Base-by-base conservation (phyloP, 2,797 vertebrate species). In the Atherinosoma microstoma region DNA sequence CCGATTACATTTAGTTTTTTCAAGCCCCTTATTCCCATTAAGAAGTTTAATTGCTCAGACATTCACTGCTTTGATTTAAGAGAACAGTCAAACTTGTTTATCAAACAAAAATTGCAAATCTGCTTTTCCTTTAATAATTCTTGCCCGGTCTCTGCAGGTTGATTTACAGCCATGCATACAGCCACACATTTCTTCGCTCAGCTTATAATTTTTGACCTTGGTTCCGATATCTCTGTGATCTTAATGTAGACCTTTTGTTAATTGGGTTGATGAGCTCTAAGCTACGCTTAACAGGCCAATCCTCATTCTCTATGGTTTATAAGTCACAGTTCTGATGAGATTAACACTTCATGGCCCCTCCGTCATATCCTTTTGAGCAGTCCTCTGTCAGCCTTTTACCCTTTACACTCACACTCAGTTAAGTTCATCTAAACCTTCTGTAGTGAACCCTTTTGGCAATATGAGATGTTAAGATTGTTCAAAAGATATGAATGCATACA, bases 281-380 rank as follows among this genome's bases (percentile, higher is more conserved):
- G 73, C 58, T 56, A 42, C 7, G 73, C 77, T 81, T 84, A 68
- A 73, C 78, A 76, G 84, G 83, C 80, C 35, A 42, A 79, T 84
- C 58, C 30, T 64, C 73, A 68, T 77, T 86, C 70, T 76, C 64
- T 27, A 36, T 1, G 60, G 57, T 75, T 87, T 87, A 85, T 84
- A 85, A 79, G 83, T 80, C 80, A 80, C 75, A 36, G 80, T 40
- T 53, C 60, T 82, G 78, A 91, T 88, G 84, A 79, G 82, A 91
- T 90, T 84, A 84, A 83, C 74, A 6, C 61, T 30, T 70, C 30
- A 42, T 22, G 54, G 59, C 35, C 40, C 69, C 75, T 75, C 40
- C 59, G 51, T 75, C 51, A 42, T 82, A 79, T 89, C 78, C 64
- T 61, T 60, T 36, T 12, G 18, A 75, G 82, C 76, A 54, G 58